phyloP scores from a whole-genome alignment of 2,797 vertebrate species.

The Channallabes apus region DNA sequence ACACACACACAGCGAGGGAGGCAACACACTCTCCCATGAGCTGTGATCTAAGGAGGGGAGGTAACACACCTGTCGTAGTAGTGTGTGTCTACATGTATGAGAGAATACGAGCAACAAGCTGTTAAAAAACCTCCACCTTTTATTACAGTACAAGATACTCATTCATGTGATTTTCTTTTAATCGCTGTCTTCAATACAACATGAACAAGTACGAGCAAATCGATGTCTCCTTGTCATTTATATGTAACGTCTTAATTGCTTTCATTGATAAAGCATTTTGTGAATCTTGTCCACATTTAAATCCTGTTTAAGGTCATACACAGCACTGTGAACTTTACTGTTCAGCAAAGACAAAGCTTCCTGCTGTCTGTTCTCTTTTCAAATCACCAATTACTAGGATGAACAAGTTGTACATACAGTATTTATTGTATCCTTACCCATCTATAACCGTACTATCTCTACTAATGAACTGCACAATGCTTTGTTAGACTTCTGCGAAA shows the following conservation, averaged over 20 bases:
- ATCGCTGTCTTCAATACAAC: background rate
- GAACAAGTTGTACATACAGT: background rate
- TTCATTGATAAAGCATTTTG: background rate
- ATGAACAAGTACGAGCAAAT: too few species aligned
- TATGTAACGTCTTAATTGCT: background rate
- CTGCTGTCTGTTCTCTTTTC: background rate
- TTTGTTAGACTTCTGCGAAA: background rate
- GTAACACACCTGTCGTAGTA: conserved; percentile 48
- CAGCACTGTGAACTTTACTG: background rate
- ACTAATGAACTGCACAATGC: background rate
- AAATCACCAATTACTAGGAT: background rate
- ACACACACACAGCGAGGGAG: conserved; percentile 58
- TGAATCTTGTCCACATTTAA: background rate
- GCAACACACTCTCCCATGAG: conserved; percentile 61
- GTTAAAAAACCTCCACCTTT: conserved; percentile 2
- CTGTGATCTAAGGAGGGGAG: conserved; percentile 28
- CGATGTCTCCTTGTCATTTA: background rate
- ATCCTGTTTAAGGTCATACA: background rate
- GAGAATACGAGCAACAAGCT: conserved; percentile 16
- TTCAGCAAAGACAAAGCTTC: background rate
- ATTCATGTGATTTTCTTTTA: background rate
- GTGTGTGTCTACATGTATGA: conserved; percentile 10
- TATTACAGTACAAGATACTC: background rate
- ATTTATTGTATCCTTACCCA: background rate
- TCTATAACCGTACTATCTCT: background rate